These are phyloP conservation scores for Monopis laevigella DNA, from an alignment of 2,888 invertebrate genomes.

Conservation along the genomic window DNA sequence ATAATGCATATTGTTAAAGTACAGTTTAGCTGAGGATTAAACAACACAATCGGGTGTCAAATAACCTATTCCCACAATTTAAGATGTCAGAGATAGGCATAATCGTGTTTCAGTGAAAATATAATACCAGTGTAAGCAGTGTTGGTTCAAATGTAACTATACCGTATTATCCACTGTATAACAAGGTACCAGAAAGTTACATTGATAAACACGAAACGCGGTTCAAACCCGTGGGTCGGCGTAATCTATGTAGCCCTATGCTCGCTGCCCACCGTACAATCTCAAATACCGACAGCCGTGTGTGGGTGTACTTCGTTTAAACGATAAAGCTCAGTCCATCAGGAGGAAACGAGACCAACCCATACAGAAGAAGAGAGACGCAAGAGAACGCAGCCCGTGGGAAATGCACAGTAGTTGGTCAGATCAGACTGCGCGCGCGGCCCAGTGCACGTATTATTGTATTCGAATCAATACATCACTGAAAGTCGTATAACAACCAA, in stretches of 20 bases:
- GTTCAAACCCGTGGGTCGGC: constrained; percentile 37
- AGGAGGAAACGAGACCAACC: constrained; percentile 42
- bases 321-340: constrained; percentile 65
- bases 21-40: too few relatives aligned
- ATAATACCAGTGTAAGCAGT: too few relatives aligned
- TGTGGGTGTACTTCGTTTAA: constrained; percentile 66
- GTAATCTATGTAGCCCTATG: constrained; percentile 55
- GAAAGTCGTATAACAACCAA: constrained; percentile 37
- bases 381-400: constrained; percentile 56
- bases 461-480: constrained; percentile 43
- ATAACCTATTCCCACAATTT: too few relatives aligned
- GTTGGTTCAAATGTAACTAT: constrained; percentile 3
- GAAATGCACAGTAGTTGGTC: constrained; percentile 70
- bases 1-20: too few relatives aligned
- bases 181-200: not conserved
- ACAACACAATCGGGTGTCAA: too few relatives aligned
- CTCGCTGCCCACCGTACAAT: constrained; percentile 34
- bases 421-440: constrained; percentile 64
- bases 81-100: too few relatives aligned
- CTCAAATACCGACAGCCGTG: constrained; percentile 62
- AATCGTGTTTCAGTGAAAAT: too few relatives aligned
- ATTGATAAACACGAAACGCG: constrained; percentile 2
- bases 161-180: constrained; percentile 5
- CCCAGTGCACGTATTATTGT: constrained; percentile 67
- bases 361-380: constrained; percentile 37